These are phyloP conservation scores for Delia radicum DNA, from an alignment of 1,140 invertebrate genomes.

Conservation along the genomic window DNA sequence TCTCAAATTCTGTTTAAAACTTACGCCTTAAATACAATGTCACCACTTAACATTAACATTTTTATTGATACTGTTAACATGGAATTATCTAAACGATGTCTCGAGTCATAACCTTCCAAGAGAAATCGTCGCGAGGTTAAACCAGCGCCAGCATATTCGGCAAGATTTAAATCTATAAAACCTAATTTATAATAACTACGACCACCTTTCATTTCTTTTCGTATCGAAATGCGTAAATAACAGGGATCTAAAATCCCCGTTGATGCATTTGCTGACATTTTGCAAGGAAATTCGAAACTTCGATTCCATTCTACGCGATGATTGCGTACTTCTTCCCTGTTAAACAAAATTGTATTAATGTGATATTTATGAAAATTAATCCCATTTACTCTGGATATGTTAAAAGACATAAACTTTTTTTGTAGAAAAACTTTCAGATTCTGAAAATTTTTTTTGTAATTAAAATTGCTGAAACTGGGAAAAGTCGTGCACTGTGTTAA, in stretches of 20 bases:
- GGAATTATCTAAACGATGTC: conserved; percentile 92
- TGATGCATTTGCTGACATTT: conserved; percentile 94
- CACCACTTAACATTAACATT: conserved; percentile 92
- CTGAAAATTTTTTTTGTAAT: too few relatives aligned
- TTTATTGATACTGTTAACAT: conserved; percentile 87
- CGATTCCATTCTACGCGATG: conserved; percentile 91
- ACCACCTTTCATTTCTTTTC: conserved; percentile 88
- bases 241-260: conserved; percentile 93
- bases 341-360: conserved; percentile 43
- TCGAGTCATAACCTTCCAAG: conserved; percentile 90
- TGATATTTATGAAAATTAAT: too few relatives aligned
- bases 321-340: conserved; percentile 89
- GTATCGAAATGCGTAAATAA: conserved; percentile 86
- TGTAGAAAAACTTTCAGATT: too few relatives aligned
- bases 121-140: conserved; percentile 80
- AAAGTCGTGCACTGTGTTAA: too few relatives aligned
- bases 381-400: too few relatives aligned
- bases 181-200: conserved; percentile 93
- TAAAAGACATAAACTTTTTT: too few relatives aligned
- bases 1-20: conserved; percentile 49
- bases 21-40: conserved; percentile 97
- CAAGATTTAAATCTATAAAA: conserved; percentile 94
- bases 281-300: conserved; percentile 89
- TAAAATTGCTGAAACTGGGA: too few relatives aligned
- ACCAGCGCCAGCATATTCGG: conserved; percentile 94